A percentile compares a stretch with the other conserved stretches of the same genome.
Evolutionary conservation across 1,140 invertebrate species (phyloP).

Genomic region (Tetranychus urticae): DNA sequence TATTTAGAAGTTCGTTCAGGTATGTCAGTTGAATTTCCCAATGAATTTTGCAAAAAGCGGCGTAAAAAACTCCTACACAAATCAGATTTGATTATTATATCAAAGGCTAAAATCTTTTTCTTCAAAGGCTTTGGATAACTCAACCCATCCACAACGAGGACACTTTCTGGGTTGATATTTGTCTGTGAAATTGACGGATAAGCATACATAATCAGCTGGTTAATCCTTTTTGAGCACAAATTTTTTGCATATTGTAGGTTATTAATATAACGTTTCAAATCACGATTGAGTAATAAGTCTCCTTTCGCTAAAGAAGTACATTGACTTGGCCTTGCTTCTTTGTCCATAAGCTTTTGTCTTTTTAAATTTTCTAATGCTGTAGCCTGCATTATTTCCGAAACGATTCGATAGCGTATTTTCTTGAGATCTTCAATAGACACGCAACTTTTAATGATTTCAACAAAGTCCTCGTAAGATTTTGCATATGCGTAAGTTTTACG

Average conservation of each 20-base stretch:
- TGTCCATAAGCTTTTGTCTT: conserved; percentile 48
- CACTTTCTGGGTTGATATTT: neutral
- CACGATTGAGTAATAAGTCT: conserved; percentile 26
- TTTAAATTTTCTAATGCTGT: conserved; percentile 70
- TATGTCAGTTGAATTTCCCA: conserved; percentile 32
- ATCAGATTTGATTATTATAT: conserved; percentile 23
- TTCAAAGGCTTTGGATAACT: neutral
- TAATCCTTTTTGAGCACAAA: conserved; percentile 53
- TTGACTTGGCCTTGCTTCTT: neutral
- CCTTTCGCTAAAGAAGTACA: conserved; percentile 21
- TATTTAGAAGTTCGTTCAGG: neutral
- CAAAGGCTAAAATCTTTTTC: conserved; percentile 22
- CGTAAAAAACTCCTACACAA: conserved; percentile 36
- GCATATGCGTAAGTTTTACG: conserved; percentile 59
- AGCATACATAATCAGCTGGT: conserved; percentile 37
- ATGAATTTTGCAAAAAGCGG: conserved; percentile 53
- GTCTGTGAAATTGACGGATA: conserved; percentile 27
- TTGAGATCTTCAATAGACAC: conserved; percentile 56
- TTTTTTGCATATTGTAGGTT: conserved; percentile 45
- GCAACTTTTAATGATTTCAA: conserved; percentile 54
- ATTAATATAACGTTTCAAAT: conserved; percentile 32
- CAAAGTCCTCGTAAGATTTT: conserved; percentile 66
- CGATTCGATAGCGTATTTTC: conserved; percentile 59
- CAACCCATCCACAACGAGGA: neutral
- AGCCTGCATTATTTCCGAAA: conserved; percentile 76